phyloP scores from a whole-genome alignment of 2,888 invertebrate species.

The Leptinotarsa peninsularis region DNA sequence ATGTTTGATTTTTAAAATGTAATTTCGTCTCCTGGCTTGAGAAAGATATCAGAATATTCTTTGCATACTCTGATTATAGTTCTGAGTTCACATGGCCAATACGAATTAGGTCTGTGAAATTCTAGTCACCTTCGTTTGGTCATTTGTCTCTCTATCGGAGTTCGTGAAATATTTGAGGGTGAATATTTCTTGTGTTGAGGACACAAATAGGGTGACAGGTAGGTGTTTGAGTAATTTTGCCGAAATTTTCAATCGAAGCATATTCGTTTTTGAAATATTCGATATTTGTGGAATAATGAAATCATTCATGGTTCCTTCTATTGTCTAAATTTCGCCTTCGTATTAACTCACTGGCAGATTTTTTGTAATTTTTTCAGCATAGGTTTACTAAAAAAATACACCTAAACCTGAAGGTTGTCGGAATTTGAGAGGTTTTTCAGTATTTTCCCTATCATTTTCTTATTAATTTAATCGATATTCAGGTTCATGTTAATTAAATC shows the following conservation, averaged over 20 bases:
- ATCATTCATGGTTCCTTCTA: background rate
- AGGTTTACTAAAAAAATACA: background rate
- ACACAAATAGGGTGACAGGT: background rate
- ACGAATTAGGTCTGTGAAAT: too few species aligned
- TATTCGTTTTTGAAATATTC: background rate
- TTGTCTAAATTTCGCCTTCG: constrained; percentile 14
- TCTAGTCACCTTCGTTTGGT: too few species aligned
- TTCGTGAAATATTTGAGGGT: too few species aligned
- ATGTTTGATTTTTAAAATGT: constrained; percentile 34
- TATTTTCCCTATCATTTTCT: constrained; percentile 6
- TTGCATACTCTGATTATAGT: too few species aligned
- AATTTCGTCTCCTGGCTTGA: constrained; percentile 13
- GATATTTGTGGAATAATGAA: constrained; percentile 9
- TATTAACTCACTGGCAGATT: constrained; percentile 19
- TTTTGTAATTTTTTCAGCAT: background rate
- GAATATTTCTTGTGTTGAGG: too few species aligned
- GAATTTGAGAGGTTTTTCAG: constrained; percentile 13
- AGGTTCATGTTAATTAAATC: too few species aligned
- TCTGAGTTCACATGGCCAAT: too few species aligned
- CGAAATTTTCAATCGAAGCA: constrained; percentile 5
- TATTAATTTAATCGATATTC: background rate
- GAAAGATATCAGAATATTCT: constrained; percentile 30
- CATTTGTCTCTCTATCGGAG: too few species aligned
- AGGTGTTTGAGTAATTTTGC: background rate
- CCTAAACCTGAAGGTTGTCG: constrained; percentile 2